phyloP scores from a whole-genome alignment of 1,140 invertebrate species.

The Ditylenchus dipsaci region DNA sequence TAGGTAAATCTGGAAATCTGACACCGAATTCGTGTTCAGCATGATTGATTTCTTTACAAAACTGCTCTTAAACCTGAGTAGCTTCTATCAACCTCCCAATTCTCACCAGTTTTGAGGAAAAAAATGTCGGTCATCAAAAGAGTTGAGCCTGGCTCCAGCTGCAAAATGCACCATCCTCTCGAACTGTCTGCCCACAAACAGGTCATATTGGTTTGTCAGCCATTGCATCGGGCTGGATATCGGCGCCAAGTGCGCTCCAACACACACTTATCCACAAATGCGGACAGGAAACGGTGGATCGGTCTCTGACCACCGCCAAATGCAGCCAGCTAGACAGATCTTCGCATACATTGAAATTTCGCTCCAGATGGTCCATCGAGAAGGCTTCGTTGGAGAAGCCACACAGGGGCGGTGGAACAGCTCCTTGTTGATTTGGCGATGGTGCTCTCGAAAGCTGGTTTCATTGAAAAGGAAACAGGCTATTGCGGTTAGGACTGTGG shows the following conservation, averaged over 20 bases:
- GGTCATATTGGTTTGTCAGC: slow-evolving; percentile 19
- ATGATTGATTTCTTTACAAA: no score
- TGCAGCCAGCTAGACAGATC: neutral
- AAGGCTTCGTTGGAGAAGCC: neutral
- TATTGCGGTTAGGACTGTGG: neutral
- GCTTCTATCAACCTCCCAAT: no score
- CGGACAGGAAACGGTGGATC: slow-evolving; percentile 26
- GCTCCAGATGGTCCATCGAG: neutral
- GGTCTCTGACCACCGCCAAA: slow-evolving; percentile 15
- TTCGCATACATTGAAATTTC: neutral
- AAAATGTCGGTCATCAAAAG: slow-evolving; percentile 31
- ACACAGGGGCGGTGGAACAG: neutral
- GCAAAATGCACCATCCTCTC: slow-evolving; percentile 10
- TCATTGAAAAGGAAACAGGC: neutral
- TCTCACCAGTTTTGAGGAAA: slow-evolving; percentile 27
- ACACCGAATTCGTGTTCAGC: no score
- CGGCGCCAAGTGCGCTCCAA: slow-evolving; percentile 14
- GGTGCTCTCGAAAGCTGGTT: neutral
- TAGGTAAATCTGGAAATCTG: no score
- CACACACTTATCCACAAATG: slow-evolving; percentile 26
- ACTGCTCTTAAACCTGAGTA: no score
- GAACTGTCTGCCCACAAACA: slow-evolving; percentile 25
- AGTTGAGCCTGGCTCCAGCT: slow-evolving; percentile 7
- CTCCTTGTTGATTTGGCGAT: neutral
- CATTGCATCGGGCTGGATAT: slow-evolving; percentile 8